Percentiles rank a stretch among this genome's conserved stretches.
Evolutionary conservation across 2,888 invertebrate genomes (phyloP).

Genomic region (Odontomyia ornata): DNA sequence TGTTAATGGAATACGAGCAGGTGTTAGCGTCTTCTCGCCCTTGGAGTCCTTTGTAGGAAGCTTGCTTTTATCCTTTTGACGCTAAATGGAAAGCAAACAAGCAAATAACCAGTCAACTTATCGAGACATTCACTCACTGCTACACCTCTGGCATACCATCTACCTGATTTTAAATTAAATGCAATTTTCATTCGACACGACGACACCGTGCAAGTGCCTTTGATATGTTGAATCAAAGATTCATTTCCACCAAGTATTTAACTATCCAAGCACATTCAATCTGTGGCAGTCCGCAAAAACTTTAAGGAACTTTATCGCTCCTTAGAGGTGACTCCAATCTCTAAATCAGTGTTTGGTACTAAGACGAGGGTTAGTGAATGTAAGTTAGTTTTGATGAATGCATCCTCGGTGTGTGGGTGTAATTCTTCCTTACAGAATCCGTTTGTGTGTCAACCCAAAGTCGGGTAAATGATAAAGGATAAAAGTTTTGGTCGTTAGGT

Average conservation of each 20-base stretch:
- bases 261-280: conserved; percentile 11
- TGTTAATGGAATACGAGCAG: neutral
- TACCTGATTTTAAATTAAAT: conserved; percentile 29
- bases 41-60: no score
- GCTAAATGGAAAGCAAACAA: no score
- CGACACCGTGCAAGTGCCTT: conserved; percentile 15
- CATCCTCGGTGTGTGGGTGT: neutral
- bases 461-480: conserved; percentile 38
- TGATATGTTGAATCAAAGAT: conserved; percentile 26
- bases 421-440: neutral
- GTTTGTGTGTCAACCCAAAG: neutral
- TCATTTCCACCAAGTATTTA: conserved; percentile 34
- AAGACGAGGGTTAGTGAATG: neutral
- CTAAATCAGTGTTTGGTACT: no score
- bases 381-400: neutral
- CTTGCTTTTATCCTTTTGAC: no score
- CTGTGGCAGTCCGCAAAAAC: conserved; percentile 6
- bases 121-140: no score
- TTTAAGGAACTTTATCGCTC: conserved; percentile 28
- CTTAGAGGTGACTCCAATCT: neutral
- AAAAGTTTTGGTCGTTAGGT: conserved; percentile 43
- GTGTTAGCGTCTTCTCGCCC: neutral
- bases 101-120: no score
- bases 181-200: conserved; percentile 39
- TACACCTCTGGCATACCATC: no score